Evolutionary conservation across 2,113 vertebrate species (phyloP).

Genomic region (pig (Sus scrofa)): T2T-Sscrofa CM000813.6:84991001-84991500

Average conservation of each 20-base stretch:
- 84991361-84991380: neutral
- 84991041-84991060: too few species aligned
- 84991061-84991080: too few species aligned
- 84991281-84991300: neutral
- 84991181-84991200: rapidly evolving
- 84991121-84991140: neutral
- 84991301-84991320: neutral
- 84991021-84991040: too few species aligned
- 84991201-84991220: rapidly evolving
- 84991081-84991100: too few species aligned
- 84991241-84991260: neutral
- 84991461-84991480: too few species aligned
- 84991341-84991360: neutral
- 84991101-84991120: neutral
- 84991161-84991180: rapidly evolving
- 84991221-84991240: neutral
- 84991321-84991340: neutral
- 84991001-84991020: too few species aligned
- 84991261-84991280: too few species aligned
- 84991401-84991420: neutral
- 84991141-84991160: rapidly evolving
- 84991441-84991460: neutral
- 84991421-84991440: neutral
- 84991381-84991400: neutral
- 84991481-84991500: neutral